Evolutionary conservation across 2,888 invertebrate genomes (phyloP).

Genomic region (Orthosia gothica): DNA sequence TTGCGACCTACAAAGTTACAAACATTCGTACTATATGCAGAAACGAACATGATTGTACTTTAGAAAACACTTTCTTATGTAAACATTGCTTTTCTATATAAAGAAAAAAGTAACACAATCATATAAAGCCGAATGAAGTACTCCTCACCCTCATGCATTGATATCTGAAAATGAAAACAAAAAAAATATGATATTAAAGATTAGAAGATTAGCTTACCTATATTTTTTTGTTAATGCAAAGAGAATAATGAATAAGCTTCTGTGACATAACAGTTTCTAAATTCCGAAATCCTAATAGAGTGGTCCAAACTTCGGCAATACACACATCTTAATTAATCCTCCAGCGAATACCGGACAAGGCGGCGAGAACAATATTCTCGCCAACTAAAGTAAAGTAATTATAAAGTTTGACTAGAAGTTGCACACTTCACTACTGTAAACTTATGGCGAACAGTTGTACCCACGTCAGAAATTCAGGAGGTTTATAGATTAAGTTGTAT

Average conservation of each 20-base stretch:
- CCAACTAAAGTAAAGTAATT: constrained; percentile 58
- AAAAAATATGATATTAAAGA: no score
- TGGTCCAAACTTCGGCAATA: constrained; percentile 12
- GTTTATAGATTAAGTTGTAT: no score
- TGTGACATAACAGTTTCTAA: background rate
- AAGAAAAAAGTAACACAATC: no score
- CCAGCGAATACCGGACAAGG: constrained; percentile 36
- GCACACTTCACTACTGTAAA: background rate
- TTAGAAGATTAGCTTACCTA: no score
- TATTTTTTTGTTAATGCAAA: no score
- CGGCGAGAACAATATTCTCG: constrained; percentile 19
- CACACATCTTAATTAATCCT: constrained; percentile 15
- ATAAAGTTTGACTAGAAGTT: constrained; percentile 43
- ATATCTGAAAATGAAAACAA: no score
- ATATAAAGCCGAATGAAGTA: no score
- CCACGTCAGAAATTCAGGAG: constrained; percentile 3
- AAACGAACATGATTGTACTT: background rate
- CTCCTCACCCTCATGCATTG: background rate
- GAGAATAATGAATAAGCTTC: background rate
- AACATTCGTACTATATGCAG: background rate
- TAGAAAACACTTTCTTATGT: background rate
- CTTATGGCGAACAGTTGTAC: background rate
- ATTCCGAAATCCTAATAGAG: background rate
- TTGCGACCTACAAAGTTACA: background rate
- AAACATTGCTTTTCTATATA: no score